These are phyloP conservation scores for Bembecia ichneumoniformis DNA, from an alignment of 2,888 invertebrate species.

Conservation along the genomic window DNA sequence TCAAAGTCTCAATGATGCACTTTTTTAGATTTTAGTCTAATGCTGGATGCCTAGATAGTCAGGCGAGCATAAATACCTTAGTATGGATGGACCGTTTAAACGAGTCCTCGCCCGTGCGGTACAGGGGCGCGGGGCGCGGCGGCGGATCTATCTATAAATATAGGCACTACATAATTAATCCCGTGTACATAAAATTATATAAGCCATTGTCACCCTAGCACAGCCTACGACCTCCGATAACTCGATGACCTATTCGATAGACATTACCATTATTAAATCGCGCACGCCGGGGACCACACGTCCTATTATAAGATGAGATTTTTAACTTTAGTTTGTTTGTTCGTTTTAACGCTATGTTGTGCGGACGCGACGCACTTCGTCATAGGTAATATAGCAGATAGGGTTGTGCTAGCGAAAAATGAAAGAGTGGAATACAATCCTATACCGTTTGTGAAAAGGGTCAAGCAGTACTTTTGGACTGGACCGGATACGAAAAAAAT, in stretches of 20 bases:
- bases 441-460: slow-evolving; percentile 42
- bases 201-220: background rate
- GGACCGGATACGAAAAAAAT: slow-evolving; percentile 31
- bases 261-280: background rate
- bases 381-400: slow-evolving; percentile 27
- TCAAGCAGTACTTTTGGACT: slow-evolving; percentile 39
- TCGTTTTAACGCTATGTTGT: background rate
- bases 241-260: slow-evolving; percentile 5
- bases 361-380: slow-evolving; percentile 22
- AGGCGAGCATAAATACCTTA: too few relatives aligned
- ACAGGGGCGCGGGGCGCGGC: too few relatives aligned
- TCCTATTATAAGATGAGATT: slow-evolving; percentile 1
- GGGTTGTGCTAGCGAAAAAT: slow-evolving; percentile 25
- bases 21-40: too few relatives aligned
- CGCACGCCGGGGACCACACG: background rate
- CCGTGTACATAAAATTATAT: too few relatives aligned
- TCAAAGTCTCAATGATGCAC: too few relatives aligned
- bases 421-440: slow-evolving; percentile 39
- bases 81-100: too few relatives aligned
- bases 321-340: background rate
- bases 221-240: background rate
- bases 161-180: too few relatives aligned
- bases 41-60: too few relatives aligned
- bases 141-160: too few relatives aligned
- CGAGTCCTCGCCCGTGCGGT: too few relatives aligned